phyloP scores from a whole-genome alignment of 2,797 vertebrate genomes.

The Rhyacichthys aspro region DNA sequence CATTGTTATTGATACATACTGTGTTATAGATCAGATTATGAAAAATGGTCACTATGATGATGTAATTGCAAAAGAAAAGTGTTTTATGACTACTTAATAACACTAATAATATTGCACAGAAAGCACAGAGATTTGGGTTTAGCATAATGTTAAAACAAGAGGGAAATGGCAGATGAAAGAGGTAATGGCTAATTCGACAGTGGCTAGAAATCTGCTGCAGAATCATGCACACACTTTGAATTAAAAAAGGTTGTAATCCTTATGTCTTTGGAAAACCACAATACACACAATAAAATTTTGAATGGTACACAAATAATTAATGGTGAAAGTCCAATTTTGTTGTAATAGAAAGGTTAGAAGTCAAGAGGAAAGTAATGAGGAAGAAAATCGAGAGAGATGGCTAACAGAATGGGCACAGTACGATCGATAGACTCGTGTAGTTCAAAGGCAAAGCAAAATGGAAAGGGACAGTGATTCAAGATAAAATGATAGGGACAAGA shows the following conservation, averaged over 20 bases:
- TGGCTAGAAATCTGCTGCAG: conserved; percentile 22
- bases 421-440: conserved; percentile 2
- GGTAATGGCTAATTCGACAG: conserved; percentile 28
- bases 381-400: not conserved
- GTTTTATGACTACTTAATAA: too few relatives aligned
- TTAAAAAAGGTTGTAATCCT: too few relatives aligned
- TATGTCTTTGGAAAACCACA: too few relatives aligned
- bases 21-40: not conserved
- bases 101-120: not conserved
- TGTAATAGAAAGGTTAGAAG: conserved; percentile 7
- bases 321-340: too few relatives aligned
- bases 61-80: too few relatives aligned
- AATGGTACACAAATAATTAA: too few relatives aligned
- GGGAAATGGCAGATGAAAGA: conserved; percentile 4
- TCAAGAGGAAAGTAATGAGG: not conserved
- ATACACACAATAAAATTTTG: too few relatives aligned
- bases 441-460: conserved; percentile 17
- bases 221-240: conserved; percentile 21
- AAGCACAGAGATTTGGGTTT: conserved; percentile 17
- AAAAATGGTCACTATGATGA: too few relatives aligned
- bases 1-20: not conserved
- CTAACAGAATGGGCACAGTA: not conserved
- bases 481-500: conserved; percentile 23
- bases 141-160: conserved; percentile 10
- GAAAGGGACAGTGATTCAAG: conserved; percentile 4